Evolutionary conservation across 2,888 invertebrate species (phyloP).

Genomic region (Eudasyphora cyanicolor): DNA sequence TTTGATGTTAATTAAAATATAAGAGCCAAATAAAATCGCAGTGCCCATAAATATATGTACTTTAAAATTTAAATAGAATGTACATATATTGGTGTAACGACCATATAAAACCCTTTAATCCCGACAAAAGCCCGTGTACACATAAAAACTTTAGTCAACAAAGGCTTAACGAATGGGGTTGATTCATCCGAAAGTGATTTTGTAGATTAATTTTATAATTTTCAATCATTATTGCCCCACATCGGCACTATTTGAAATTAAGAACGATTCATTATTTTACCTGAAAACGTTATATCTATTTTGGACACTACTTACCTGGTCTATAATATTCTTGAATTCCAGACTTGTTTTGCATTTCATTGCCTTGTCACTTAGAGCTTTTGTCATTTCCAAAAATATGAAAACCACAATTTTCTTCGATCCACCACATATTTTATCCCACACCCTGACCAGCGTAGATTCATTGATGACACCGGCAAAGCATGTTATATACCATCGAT

Average conservation of each 20-base stretch:
- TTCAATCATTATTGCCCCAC: too few relatives aligned
- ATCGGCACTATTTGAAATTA: neutral
- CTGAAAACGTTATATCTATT: neutral
- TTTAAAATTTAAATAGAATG: too few relatives aligned
- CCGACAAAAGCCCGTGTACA: too few relatives aligned
- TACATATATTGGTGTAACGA: too few relatives aligned
- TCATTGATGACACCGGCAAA: conserved; percentile 91
- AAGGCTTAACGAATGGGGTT: too few relatives aligned
- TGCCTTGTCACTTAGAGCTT: conserved; percentile 85
- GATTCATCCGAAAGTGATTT: too few relatives aligned
- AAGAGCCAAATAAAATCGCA: too few relatives aligned
- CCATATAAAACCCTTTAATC: too few relatives aligned
- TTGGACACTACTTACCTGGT: conserved; percentile 82
- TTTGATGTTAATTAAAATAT: too few relatives aligned
- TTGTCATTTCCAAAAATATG: conserved; percentile 87
- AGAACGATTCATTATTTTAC: neutral
- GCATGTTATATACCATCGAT: conserved; percentile 90
- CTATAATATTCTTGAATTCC: conserved; percentile 80
- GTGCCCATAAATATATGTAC: too few relatives aligned
- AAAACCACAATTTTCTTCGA: conserved; percentile 91
- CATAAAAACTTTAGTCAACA: too few relatives aligned
- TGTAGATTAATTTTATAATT: too few relatives aligned
- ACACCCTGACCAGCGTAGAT: conserved; percentile 89
- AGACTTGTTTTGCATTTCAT: conserved; percentile 77
- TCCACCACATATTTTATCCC: conserved; percentile 94